Percentiles rank a stretch among this genome's conserved stretches.
Conservation (phyloP, 2,888 invertebrate genomes). For the Tanypteryx hageni region DNA sequence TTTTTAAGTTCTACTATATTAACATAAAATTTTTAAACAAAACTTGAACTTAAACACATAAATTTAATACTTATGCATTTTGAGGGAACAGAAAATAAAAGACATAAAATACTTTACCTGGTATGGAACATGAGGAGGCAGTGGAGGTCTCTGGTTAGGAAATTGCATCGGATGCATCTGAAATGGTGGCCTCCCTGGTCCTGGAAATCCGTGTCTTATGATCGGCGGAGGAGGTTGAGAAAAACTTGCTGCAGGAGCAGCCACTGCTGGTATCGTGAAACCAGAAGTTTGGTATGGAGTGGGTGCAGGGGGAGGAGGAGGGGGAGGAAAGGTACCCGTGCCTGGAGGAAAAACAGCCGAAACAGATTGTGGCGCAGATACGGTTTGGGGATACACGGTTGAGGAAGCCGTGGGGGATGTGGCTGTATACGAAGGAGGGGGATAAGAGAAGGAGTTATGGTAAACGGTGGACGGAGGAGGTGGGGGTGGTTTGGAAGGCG, state of each 20-base stretch:
- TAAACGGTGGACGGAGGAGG: conserved; percentile 34
- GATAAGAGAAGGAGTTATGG: conserved; percentile 27
- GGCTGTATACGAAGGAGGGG: conserved; percentile 41
- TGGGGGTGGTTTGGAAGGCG: conserved; percentile 6
- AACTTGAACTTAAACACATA: too few species aligned
- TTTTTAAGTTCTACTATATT: too few species aligned
- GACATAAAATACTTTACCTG: conserved; percentile 3
- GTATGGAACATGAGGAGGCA: conserved; percentile 59
- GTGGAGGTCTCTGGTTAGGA: conserved; percentile 44
- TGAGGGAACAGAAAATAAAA: neutral
- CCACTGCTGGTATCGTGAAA: conserved; percentile 48
- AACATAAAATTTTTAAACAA: too few species aligned
- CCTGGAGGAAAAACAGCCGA: conserved; percentile 39
- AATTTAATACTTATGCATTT: too few species aligned
- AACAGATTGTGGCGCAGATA: conserved; percentile 31
- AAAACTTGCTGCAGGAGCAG: conserved; percentile 24
- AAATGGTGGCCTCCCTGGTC: conserved; percentile 60
- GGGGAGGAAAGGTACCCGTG: conserved; percentile 32
- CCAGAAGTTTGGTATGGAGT: conserved; percentile 41
- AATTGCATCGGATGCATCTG: conserved; percentile 39
- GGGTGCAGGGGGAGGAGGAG: conserved; percentile 8
- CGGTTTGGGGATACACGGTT: conserved; percentile 39
- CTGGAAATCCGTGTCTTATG: conserved; percentile 57
- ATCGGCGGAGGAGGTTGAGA: conserved; percentile 46
- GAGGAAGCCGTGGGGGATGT: conserved; percentile 52